Conservation (phyloP, 2,113 vertebrate species). For the Poicephalus meyeri region DNA sequence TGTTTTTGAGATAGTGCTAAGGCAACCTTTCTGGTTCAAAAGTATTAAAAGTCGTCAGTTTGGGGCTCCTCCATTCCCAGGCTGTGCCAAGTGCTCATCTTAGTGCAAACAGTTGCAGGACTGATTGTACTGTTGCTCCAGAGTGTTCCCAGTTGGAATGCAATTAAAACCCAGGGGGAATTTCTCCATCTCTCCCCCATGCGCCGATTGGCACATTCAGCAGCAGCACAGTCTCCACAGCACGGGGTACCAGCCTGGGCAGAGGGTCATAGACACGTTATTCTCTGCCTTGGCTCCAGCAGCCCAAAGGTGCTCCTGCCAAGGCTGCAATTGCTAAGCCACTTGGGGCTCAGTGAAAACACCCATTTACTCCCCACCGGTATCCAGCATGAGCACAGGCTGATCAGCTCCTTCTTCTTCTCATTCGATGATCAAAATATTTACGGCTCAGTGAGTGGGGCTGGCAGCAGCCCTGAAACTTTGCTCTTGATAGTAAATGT, state of each 20-base stretch:
- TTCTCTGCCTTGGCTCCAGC: neutral
- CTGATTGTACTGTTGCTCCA: neutral
- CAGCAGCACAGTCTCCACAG: neutral
- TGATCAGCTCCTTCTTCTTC: neutral
- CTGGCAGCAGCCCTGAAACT: constrained; percentile 61
- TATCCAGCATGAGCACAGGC: neutral
- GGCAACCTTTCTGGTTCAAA: neutral
- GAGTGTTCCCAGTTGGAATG: neutral
- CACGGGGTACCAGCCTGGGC: neutral
- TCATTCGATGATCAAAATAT: constrained; percentile 28
- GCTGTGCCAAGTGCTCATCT: neutral
- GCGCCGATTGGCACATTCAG: neutral
- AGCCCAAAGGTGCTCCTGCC: neutral
- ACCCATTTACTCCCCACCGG: neutral
- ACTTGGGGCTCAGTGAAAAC: neutral
- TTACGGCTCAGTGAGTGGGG: constrained; percentile 22
- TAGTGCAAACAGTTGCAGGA: neutral
- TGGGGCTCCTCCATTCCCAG: accelerated
- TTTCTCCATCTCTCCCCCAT: accelerated
- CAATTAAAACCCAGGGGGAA: neutral
- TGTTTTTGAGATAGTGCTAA: neutral
- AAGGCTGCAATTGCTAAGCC: neutral
- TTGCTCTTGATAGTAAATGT: constrained; percentile 62
- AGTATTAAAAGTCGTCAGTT: neutral
- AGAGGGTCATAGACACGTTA: accelerated